phyloP scores from a whole-genome alignment of 1,140 invertebrate genomes.

The Fopius arisanus region DNA sequence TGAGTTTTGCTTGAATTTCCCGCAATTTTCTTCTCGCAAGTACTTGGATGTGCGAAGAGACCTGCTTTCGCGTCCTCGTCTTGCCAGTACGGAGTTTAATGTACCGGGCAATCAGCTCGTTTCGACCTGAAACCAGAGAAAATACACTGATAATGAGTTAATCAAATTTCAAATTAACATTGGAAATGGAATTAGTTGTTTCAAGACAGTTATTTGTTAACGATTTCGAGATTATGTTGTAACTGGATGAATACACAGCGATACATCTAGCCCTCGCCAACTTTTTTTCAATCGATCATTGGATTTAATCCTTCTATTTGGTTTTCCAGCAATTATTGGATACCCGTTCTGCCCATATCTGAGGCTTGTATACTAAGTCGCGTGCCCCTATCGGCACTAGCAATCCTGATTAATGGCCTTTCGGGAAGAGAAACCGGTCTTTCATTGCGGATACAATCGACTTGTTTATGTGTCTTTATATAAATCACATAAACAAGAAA shows the following conservation, averaged over 20 bases:
- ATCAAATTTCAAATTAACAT: constrained; percentile 13
- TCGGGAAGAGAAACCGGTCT: constrained; percentile 16
- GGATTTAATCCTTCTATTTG: background rate
- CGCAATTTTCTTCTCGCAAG: constrained; percentile 95
- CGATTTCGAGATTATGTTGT: constrained; percentile 3
- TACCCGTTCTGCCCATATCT: constrained; percentile 7
- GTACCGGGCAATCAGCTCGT: constrained; percentile 98
- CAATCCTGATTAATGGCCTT: constrained; percentile 23
- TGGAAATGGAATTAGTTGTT: background rate
- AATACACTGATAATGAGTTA: constrained; percentile 25
- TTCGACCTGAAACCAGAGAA: constrained; percentile 82
- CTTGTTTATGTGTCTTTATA: constrained; percentile 6
- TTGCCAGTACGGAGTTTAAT: constrained; percentile 99
- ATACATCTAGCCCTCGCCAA: background rate
- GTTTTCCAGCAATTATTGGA: constrained; percentile 19
- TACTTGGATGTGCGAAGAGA: constrained; percentile 99
- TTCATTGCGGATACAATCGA: constrained; percentile 16
- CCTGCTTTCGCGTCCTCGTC: constrained; percentile 98
- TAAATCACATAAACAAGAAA: constrained; percentile 7
- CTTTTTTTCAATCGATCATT: background rate
- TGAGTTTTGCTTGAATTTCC: constrained; percentile 96
- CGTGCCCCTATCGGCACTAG: constrained; percentile 12
- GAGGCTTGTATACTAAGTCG: constrained; percentile 16
- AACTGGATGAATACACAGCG: background rate
- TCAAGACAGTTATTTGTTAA: background rate